Percentiles rank a stretch among this genome's conserved stretches.
These are phyloP conservation scores for Sminthurides bifidus DNA, from an alignment of 1,140 invertebrate genomes.

Conservation along the genomic window DNA sequence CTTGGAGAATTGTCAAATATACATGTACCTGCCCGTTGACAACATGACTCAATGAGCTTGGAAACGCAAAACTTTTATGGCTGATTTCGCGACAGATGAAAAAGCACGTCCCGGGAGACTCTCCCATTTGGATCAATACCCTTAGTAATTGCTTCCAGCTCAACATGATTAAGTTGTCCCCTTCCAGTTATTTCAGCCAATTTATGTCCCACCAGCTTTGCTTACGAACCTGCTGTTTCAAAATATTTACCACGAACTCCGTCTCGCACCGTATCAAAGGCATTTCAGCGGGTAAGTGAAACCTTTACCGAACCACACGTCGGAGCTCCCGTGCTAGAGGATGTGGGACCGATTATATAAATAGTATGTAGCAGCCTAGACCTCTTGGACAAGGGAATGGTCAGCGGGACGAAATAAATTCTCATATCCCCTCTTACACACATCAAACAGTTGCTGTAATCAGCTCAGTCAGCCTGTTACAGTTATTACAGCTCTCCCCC, in stretches of 20 bases:
- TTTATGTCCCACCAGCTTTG: background rate
- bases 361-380: too few relatives aligned
- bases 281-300: too few relatives aligned
- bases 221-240: background rate
- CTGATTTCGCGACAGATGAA: constrained; percentile 19
- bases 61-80: constrained; percentile 11
- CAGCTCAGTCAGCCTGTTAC: too few relatives aligned
- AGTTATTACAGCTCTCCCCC: too few relatives aligned
- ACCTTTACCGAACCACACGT: too few relatives aligned
- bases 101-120: constrained; percentile 9
- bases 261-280: background rate
- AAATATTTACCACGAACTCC: background rate
- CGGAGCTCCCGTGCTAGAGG: too few relatives aligned
- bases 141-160: constrained; percentile 28
- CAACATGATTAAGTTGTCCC: constrained; percentile 28
- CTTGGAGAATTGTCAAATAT: background rate
- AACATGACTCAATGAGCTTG: background rate
- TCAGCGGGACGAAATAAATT: too few relatives aligned
- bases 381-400: too few relatives aligned
- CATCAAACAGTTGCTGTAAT: too few relatives aligned
- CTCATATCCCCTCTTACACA: too few relatives aligned
- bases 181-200: background rate
- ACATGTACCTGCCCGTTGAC: background rate
- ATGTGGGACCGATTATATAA: too few relatives aligned
- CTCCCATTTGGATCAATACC: constrained; percentile 18